These are phyloP conservation scores for Habroteleia sp. DNA, from an alignment of 2,888 invertebrate genomes.

Conservation along the genomic window DNA sequence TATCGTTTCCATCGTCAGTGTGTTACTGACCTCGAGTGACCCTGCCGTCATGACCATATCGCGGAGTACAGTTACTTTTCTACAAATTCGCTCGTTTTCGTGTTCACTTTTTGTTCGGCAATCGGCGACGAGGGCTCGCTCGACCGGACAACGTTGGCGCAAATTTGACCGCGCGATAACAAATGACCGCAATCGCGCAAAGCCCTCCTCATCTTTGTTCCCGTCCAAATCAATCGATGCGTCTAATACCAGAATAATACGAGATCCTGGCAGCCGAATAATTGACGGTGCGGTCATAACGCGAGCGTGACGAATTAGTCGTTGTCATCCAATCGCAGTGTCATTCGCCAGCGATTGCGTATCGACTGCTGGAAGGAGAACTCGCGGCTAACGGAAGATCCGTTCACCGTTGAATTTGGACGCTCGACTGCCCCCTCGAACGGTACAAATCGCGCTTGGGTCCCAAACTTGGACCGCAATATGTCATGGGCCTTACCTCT, in stretches of 20 bases:
- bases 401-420: slow-evolving; percentile 70
- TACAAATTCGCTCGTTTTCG: slow-evolving; percentile 67
- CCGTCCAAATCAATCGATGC: neutral
- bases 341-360: slow-evolving; percentile 23
- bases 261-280: slow-evolving; percentile 12
- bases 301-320: slow-evolving; percentile 47
- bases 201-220: no score
- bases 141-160: no score
- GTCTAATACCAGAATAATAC: neutral
- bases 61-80: slow-evolving; percentile 74
- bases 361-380: slow-evolving; percentile 35
- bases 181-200: no score
- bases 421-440: slow-evolving; percentile 70
- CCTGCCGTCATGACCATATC: slow-evolving; percentile 76
- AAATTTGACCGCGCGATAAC: no score
- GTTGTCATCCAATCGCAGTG: slow-evolving; percentile 32
- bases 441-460: no score
- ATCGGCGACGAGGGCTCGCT: no score
- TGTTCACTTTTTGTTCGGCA: slow-evolving; percentile 1
- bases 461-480: no score
- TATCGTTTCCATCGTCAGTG: slow-evolving; percentile 74
- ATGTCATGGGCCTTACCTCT: slow-evolving; percentile 75
- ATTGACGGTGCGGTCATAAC: slow-evolving; percentile 13
- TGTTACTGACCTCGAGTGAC: slow-evolving; percentile 81
- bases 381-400: slow-evolving; percentile 70